A percentile compares a stretch with the other conserved stretches of the same genome.
phyloP scores from a whole-genome alignment of 2,888 invertebrate species.

The Gryllus longicercus region DNA sequence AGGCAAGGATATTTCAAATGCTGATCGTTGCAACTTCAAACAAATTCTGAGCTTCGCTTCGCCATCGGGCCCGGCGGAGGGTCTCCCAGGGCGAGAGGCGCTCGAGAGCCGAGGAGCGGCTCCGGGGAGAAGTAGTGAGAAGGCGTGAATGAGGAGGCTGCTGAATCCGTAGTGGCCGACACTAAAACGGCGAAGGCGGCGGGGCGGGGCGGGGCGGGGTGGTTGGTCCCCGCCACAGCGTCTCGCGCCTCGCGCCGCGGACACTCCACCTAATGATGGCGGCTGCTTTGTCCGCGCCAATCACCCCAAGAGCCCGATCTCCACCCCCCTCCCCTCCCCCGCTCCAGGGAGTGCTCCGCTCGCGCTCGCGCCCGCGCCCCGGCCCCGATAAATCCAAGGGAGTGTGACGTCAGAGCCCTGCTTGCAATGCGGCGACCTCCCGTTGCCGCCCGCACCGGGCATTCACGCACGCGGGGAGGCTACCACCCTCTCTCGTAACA shows the following conservation, averaged over 20 bases:
- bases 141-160: no score
- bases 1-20: no score
- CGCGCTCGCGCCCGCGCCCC: neutral
- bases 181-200: no score
- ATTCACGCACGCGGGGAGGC: neutral
- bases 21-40: no score
- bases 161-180: no score
- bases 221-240: no score
- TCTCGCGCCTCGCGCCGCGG: neutral
- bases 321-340: neutral
- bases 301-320: neutral
- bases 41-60: no score
- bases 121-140: no score
- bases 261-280: slow-evolving; percentile 1
- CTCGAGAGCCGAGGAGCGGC: no score
- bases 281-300: slow-evolving; percentile 9
- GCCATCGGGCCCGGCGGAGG: no score
- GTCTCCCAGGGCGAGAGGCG: no score
- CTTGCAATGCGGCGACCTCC: neutral
- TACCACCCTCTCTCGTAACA: neutral
- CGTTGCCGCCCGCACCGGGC: neutral
- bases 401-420: neutral
- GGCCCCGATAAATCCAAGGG: neutral
- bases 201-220: no score
- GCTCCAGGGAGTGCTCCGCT: neutral